These are phyloP conservation scores for Melieria omissa DNA, from an alignment of 2,888 invertebrate genomes.

Conservation along the genomic window DNA sequence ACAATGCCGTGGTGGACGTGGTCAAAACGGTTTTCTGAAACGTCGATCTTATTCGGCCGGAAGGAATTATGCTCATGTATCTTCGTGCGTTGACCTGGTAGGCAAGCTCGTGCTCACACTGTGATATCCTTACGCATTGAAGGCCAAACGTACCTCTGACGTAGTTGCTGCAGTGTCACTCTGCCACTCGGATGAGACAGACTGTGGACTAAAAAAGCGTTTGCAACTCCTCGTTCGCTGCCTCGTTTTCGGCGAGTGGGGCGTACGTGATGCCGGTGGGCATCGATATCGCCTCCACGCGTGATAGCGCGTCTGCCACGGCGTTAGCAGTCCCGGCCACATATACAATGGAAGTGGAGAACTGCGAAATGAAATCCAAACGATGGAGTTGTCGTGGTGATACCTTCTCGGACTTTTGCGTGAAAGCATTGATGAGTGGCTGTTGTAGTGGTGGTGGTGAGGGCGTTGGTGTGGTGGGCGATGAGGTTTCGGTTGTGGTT, in stretches of 20 bases:
- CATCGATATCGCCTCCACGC: not conserved
- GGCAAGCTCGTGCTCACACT: constrained; percentile 19
- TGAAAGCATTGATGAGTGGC: not conserved
- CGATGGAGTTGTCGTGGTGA: not conserved
- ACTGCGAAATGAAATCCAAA: not conserved
- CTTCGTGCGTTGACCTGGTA: constrained; percentile 28
- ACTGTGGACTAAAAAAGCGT: constrained; percentile 15
- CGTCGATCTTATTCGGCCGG: constrained; percentile 9
- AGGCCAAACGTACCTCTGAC: constrained; percentile 33
- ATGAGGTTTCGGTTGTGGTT: too few species aligned
- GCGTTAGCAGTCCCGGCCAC: not conserved
- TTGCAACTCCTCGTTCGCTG: constrained; percentile 23
- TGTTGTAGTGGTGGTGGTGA: not conserved
- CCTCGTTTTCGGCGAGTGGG: constrained; percentile 29
- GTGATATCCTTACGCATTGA: constrained; percentile 31
- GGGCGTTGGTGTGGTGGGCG: too few species aligned
- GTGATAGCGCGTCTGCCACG: not conserved
- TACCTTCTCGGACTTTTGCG: not conserved
- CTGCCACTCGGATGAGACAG: constrained; percentile 31
- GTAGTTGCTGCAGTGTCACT: constrained; percentile 15
- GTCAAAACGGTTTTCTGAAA: constrained; percentile 26
- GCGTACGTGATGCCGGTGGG: constrained; percentile 16
- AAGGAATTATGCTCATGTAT: constrained; percentile 27
- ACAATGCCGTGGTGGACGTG: constrained; percentile 34
- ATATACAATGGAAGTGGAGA: not conserved